Conservation (phyloP, 1,140 invertebrate genomes). For the Caenorhabditis tropicalis region DNA sequence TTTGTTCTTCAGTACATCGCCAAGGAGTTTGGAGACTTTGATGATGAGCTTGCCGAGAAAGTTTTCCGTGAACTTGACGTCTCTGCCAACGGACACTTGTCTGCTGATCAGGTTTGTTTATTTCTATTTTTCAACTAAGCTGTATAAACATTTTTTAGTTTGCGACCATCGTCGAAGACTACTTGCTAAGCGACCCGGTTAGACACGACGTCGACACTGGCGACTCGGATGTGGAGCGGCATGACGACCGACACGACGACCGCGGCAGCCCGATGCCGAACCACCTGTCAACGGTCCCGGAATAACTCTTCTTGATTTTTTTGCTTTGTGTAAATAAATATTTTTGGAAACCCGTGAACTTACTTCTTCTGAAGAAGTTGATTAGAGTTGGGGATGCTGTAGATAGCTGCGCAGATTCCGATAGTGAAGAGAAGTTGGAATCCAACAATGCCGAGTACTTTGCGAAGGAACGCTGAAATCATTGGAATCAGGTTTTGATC, state of each 20-base stretch:
- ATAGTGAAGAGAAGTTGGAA: conserved; percentile 69
- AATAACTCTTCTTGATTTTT: background rate
- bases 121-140: background rate
- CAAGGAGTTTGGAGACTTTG: conserved; percentile 70
- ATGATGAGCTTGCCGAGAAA: conserved; percentile 68
- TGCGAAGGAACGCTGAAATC: conserved; percentile 67
- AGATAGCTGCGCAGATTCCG: conserved; percentile 62
- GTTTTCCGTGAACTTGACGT: conserved; percentile 71
- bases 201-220: background rate
- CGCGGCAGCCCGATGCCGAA: conserved; percentile 5
- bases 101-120: conserved; percentile 47
- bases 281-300: background rate
- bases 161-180: conserved; percentile 71
- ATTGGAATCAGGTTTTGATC: background rate
- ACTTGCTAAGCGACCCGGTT: conserved; percentile 59
- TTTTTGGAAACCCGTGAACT: conserved; percentile 50
- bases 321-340: conserved; percentile 22
- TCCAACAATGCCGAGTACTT: conserved; percentile 67
- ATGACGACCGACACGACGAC: conserved; percentile 12
- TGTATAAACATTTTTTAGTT: conserved; percentile 54
- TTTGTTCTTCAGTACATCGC: conserved; percentile 68
- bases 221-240: background rate
- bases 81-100: conserved; percentile 66
- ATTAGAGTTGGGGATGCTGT: conserved; percentile 64
- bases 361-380: conserved; percentile 67